A percentile compares a stretch with the other conserved stretches of the same genome.
Conservation (phyloP, 2,797 vertebrate species). For the Decapterus maruadsi region DNA sequence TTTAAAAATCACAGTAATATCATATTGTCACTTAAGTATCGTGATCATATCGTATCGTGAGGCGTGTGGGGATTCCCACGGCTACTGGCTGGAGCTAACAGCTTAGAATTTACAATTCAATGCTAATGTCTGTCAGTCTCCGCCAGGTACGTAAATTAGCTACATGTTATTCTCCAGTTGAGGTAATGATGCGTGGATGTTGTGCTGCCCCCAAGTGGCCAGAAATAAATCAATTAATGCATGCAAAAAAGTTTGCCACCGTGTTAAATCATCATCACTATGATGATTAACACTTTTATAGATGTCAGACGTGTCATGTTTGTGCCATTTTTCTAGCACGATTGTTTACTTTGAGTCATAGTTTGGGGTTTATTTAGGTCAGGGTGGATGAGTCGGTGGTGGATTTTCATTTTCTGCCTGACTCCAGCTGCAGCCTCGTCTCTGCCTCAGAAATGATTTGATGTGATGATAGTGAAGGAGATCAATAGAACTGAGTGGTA, state of each 20-base stretch:
- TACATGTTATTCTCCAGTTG: background rate
- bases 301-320: background rate
- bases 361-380: conserved; percentile 6
- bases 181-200: background rate
- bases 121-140: background rate
- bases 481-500: conserved; percentile 45
- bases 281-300: background rate
- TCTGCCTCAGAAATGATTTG: conserved; percentile 24
- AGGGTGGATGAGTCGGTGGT: background rate
- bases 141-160: background rate
- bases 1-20: no score
- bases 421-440: background rate
- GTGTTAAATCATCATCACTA: no score
- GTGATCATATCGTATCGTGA: no score
- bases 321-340: background rate
- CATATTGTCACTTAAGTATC: no score
- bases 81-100: no score
- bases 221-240: background rate
- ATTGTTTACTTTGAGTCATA: background rate
- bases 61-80: no score
- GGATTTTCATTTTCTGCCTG: conserved; percentile 10
- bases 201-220: background rate
- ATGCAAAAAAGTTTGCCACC: background rate
- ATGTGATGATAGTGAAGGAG: conserved; percentile 40
- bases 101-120: background rate